A percentile compares a stretch with the other conserved stretches of the same genome.
Evolutionary conservation across 2,888 invertebrate species (phyloP).

Genomic region (Zhengitettix transpicula): DNA sequence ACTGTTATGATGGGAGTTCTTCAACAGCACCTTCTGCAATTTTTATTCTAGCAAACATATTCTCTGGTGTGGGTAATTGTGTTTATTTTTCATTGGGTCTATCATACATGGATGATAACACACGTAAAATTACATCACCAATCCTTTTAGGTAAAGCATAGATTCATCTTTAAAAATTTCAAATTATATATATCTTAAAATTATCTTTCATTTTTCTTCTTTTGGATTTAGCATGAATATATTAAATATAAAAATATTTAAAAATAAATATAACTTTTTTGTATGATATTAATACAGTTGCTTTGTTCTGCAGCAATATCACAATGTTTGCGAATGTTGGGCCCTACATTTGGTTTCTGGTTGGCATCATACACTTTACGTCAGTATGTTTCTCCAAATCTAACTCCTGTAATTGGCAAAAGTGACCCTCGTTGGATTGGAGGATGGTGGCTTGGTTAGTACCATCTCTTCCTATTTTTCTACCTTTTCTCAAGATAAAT

Average conservation of each 20-base stretch:
- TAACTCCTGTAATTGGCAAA: slow-evolving; percentile 20
- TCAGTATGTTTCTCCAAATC: slow-evolving; percentile 19
- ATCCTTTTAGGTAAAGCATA: background rate
- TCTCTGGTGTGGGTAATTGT: slow-evolving; percentile 25
- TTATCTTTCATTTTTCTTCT: too few relatives aligned
- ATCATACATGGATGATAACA: slow-evolving; percentile 26
- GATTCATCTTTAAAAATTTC: too few relatives aligned
- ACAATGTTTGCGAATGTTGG: slow-evolving; percentile 18
- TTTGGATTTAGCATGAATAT: too few relatives aligned
- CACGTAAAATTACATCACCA: slow-evolving; percentile 16
- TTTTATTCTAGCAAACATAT: slow-evolving; percentile 23
- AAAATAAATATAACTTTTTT: too few relatives aligned
- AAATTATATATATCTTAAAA: too few relatives aligned
- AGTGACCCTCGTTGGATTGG: slow-evolving; percentile 34
- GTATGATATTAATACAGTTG: too few relatives aligned
- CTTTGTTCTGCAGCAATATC: slow-evolving; percentile 15
- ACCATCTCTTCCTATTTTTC: too few relatives aligned
- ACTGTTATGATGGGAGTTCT: too few relatives aligned
- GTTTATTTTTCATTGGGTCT: slow-evolving; percentile 26
- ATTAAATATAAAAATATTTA: too few relatives aligned
- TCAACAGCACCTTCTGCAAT: background rate
- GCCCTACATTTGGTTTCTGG: slow-evolving; percentile 22
- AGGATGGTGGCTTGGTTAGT: slow-evolving; percentile 33
- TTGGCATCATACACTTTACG: slow-evolving; percentile 20
- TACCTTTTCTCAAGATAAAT: too few relatives aligned